phyloP scores from a whole-genome alignment of 2,113 vertebrate species.

The Ornithorhynchus anatinus region DNA sequence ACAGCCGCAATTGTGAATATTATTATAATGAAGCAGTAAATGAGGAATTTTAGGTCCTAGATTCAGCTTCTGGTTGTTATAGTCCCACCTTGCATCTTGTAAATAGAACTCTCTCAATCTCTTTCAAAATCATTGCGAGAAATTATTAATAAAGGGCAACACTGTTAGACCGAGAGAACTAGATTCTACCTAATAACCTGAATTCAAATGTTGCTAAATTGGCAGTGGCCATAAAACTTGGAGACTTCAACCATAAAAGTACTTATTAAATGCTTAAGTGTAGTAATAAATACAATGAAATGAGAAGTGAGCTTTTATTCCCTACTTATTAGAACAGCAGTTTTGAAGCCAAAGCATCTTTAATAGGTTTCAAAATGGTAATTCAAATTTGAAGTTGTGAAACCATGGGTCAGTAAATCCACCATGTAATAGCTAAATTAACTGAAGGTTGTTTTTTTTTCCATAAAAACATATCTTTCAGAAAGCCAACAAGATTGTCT shows the following conservation, averaged over 20 bases:
- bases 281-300: background rate
- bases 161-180: constrained; percentile 4
- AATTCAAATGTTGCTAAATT: background rate
- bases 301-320: background rate
- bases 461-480: constrained; percentile 51
- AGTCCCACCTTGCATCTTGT: no score
- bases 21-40: no score
- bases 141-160: no score
- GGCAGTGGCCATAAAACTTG: background rate
- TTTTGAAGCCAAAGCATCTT: background rate
- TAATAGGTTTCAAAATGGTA: background rate
- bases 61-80: no score
- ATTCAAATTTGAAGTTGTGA: background rate
- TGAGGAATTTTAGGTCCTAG: no score
- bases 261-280: background rate
- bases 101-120: no score
- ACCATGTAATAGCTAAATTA: background rate
- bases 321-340: background rate
- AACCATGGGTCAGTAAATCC: background rate
- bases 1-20: no score
- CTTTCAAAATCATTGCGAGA: no score
- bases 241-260: constrained; percentile 20
- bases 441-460: background rate
- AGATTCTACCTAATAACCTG: no score
- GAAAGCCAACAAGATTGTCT: constrained; percentile 87